phyloP scores from a whole-genome alignment of 2,888 invertebrate genomes.

The Altica lythri region DNA sequence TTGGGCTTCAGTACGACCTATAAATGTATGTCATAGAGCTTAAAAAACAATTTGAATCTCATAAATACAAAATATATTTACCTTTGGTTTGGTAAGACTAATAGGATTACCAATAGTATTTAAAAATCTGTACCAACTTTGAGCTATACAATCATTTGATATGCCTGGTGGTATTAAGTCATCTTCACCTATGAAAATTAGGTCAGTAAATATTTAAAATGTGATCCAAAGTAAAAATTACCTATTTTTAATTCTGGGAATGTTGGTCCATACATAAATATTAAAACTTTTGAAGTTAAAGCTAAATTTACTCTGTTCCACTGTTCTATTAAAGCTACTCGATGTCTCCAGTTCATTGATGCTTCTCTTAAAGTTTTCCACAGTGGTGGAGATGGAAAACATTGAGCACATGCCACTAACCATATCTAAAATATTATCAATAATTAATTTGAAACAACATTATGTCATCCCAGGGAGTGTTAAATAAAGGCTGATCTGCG shows the following conservation, averaged over 20 bases:
- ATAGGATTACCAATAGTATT: constrained; percentile 95
- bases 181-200: constrained; percentile 72
- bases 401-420: constrained; percentile 75
- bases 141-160: constrained; percentile 87
- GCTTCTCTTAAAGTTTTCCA: constrained; percentile 95
- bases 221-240: constrained; percentile 45
- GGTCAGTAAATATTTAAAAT: neutral
- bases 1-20: too few relatives aligned
- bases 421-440: constrained; percentile 66
- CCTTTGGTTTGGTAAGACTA: constrained; percentile 83
- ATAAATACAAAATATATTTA: too few relatives aligned
- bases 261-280: constrained; percentile 86
- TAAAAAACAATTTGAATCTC: too few relatives aligned
- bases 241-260: constrained; percentile 82
- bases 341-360: constrained; percentile 92
- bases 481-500: too few relatives aligned
- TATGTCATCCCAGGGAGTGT: too few relatives aligned
- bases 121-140: constrained; percentile 94
- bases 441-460: too few relatives aligned
- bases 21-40: too few relatives aligned
- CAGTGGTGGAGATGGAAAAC: constrained; percentile 92
- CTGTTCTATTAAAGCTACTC: constrained; percentile 89
- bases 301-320: constrained; percentile 94
- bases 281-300: constrained; percentile 80
- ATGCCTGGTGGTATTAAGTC: constrained; percentile 86